Percentiles rank a stretch among this genome's conserved stretches.
phyloP scores from a whole-genome alignment of 2,888 invertebrate genomes.

The Chloromyia formosa region DNA sequence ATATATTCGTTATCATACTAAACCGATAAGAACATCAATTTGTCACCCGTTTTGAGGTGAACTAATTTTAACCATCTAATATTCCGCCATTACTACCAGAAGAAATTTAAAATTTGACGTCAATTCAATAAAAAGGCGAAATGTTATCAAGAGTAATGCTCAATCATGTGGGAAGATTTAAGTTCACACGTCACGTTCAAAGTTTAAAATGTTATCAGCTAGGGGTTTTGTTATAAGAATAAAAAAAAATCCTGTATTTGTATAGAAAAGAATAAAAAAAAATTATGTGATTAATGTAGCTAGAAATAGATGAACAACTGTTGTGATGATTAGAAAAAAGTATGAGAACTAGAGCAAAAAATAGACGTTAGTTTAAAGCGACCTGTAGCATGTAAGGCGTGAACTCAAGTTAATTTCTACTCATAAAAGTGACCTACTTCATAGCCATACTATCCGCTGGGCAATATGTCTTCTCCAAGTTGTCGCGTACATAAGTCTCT shows the following conservation, averaged over 20 bases:
- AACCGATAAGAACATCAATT: no score
- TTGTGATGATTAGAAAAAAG: no score
- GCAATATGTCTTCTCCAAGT: no score
- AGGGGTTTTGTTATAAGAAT: neutral
- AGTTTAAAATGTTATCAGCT: conserved; percentile 39
- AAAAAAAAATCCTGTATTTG: neutral
- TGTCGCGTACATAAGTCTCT: no score
- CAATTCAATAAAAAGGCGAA: neutral
- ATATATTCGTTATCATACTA: no score
- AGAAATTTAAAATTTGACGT: conserved; percentile 8
- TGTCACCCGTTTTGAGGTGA: neutral
- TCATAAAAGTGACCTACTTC: no score
- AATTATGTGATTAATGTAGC: neutral
- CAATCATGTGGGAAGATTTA: neutral
- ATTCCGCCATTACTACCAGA: neutral
- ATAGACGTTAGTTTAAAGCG: no score
- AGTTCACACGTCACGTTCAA: conserved; percentile 33
- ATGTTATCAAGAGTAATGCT: neutral
- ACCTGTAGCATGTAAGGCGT: no score
- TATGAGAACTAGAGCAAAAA: no score
- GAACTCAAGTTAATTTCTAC: no score
- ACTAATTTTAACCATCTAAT: neutral
- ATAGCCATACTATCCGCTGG: no score
- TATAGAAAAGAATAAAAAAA: no score
- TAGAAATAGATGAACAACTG: neutral